Evolutionary conservation across 2,797 vertebrate genomes (phyloP).

Genomic region (Amazonetta brasiliensis): DNA sequence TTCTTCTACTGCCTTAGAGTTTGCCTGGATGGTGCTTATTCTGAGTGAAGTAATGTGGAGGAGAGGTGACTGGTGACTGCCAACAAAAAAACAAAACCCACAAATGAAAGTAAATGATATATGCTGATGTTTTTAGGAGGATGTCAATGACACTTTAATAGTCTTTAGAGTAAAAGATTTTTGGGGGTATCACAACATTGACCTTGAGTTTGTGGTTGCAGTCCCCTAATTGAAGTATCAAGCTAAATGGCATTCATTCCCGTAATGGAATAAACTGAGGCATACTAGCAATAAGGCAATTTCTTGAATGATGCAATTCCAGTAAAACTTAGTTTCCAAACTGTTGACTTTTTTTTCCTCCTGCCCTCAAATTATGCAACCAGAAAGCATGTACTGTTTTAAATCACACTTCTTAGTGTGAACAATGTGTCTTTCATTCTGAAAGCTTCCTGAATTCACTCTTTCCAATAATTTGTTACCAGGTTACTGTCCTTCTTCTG

Average conservation of each 20-base stretch:
- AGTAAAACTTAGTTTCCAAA: background rate
- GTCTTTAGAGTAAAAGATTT: background rate
- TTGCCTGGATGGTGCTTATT: background rate
- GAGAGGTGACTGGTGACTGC: background rate
- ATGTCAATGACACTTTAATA: background rate
- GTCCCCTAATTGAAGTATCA: background rate
- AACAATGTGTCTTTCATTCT: background rate
- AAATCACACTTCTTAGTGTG: background rate
- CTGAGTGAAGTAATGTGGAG: background rate
- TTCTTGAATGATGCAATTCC: background rate
- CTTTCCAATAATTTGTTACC: background rate
- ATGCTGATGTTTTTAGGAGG: background rate
- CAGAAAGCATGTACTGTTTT: background rate
- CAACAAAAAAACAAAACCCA: background rate
- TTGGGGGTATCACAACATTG: background rate
- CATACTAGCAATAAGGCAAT: background rate
- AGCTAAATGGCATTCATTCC: background rate
- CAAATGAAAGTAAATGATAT: background rate
- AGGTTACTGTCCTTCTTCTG: background rate
- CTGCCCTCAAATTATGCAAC: background rate
- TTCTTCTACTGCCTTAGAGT: background rate
- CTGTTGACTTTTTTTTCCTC: background rate
- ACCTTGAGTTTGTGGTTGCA: background rate
- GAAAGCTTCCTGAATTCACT: background rate
- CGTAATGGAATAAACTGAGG: background rate